Percentiles rank a stretch among this genome's conserved stretches.
phyloP scores from a whole-genome alignment of 2,888 invertebrate genomes.

The Trissolcus brochymenae region DNA sequence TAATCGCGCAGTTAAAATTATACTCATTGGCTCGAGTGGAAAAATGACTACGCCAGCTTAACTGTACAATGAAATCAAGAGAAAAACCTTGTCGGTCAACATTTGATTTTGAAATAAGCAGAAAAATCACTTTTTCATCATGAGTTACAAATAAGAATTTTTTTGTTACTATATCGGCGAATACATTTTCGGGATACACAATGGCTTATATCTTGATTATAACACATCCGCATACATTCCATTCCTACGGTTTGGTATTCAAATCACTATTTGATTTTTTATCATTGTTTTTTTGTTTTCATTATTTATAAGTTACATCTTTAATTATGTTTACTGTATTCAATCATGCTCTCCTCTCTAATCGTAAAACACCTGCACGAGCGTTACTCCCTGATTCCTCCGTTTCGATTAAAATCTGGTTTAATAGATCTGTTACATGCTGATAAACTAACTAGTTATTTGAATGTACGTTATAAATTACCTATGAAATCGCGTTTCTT shows the following conservation, averaged over 20 bases:
- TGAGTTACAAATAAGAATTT: slow-evolving; percentile 16
- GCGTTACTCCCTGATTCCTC: slow-evolving; percentile 48
- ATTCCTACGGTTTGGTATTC: slow-evolving; percentile 68
- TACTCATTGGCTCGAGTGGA: too few relatives aligned
- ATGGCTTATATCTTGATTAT: slow-evolving; percentile 29
- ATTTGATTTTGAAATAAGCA: background rate
- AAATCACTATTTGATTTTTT: slow-evolving; percentile 69
- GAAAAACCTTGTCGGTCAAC: slow-evolving; percentile 5
- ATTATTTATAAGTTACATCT: slow-evolving; percentile 70
- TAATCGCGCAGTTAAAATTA: background rate
- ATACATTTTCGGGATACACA: slow-evolving; percentile 26
- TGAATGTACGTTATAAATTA: slow-evolving; percentile 71
- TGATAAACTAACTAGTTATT: slow-evolving; percentile 71
- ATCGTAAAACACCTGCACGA: slow-evolving; percentile 65
- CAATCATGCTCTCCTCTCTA: slow-evolving; percentile 61
- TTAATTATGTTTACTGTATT: slow-evolving; percentile 66
- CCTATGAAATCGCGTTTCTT: slow-evolving; percentile 65
- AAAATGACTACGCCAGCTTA: slow-evolving; percentile 1
- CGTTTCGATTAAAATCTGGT: slow-evolving; percentile 47
- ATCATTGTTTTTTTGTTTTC: slow-evolving; percentile 58
- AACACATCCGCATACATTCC: slow-evolving; percentile 63
- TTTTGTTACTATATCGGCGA: slow-evolving; percentile 15
- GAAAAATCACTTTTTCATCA: background rate
- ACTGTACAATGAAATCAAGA: slow-evolving; percentile 4
- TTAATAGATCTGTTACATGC: slow-evolving; percentile 64